These are phyloP conservation scores for Yponomeuta sedellus DNA, from an alignment of 2,888 invertebrate genomes.

Conservation along the genomic window DNA sequence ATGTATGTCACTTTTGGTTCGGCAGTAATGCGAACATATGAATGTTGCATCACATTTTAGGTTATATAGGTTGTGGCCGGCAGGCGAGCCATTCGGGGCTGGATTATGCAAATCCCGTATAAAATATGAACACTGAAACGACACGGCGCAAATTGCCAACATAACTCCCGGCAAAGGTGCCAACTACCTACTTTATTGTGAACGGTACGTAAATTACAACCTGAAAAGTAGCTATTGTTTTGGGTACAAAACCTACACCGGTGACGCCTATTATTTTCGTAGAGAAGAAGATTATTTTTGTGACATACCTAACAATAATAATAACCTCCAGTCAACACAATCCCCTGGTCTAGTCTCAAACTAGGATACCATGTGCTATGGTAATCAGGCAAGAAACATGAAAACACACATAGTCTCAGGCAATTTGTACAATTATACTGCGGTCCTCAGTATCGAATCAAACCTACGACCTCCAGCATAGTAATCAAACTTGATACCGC, in stretches of 20 bases:
- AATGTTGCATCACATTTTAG: constrained; percentile 1
- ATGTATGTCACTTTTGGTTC: neutral
- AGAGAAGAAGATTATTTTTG: no score
- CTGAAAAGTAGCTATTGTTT: constrained; percentile 4
- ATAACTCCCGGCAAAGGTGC: neutral
- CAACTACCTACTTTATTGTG: constrained; percentile 10
- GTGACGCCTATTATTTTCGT: no score
- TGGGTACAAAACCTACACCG: neutral
- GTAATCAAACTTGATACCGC: no score
- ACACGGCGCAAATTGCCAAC: constrained; percentile 1
- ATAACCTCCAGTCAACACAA: no score
- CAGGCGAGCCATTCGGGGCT: neutral
- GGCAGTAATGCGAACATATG: neutral
- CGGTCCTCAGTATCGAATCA: no score
- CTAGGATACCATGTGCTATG: no score
- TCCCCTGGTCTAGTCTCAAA: no score
- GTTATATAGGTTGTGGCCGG: neutral
- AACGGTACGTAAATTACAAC: constrained; percentile 1
- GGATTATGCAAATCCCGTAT: constrained; percentile 16
- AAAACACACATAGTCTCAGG: no score
- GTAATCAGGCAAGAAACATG: no score
- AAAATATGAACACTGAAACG: constrained; percentile 14
- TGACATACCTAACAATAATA: no score
- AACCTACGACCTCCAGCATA: no score
- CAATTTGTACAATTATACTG: no score